These are phyloP conservation scores for Drosophila neonasuta DNA, from an alignment of 2,888 invertebrate genomes.

Conservation along the genomic window DNA sequence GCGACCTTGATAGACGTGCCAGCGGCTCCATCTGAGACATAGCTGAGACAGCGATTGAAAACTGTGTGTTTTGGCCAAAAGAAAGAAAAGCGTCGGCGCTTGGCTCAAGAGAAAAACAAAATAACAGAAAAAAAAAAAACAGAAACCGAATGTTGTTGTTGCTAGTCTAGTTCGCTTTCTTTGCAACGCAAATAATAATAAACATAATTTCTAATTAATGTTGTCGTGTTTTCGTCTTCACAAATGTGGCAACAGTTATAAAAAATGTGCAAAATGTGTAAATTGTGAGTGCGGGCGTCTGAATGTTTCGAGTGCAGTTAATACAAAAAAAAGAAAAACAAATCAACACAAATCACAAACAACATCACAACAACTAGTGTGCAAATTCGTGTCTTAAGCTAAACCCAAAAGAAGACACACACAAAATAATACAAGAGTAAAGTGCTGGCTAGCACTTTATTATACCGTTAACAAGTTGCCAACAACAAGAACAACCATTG, in stretches of 20 bases:
- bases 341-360: constrained; percentile 5
- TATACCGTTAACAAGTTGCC: constrained; percentile 42
- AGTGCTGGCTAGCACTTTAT: constrained; percentile 25
- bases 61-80: neutral
- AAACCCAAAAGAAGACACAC: constrained; percentile 6
- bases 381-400: constrained; percentile 1
- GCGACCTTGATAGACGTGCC: constrained; percentile 83
- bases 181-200: constrained; percentile 22
- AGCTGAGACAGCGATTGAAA: constrained; percentile 24
- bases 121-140: neutral
- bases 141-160: constrained; percentile 15
- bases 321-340: constrained; percentile 3
- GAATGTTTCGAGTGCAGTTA: constrained; percentile 7
- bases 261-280: constrained; percentile 12
- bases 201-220: constrained; percentile 33
- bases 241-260: constrained; percentile 1
- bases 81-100: constrained; percentile 31
- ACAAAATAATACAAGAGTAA: constrained; percentile 22
- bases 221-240: constrained; percentile 17
- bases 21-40: constrained; percentile 64
- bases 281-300: constrained; percentile 14
- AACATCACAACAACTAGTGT: constrained; percentile 6
- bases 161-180: constrained; percentile 51
- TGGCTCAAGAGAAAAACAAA: constrained; percentile 4
- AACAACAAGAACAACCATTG: neutral